Percentiles rank a stretch among this genome's conserved stretches.
phyloP scores from a whole-genome alignment of 1,140 invertebrate species.

The Drosophila jambulina region DNA sequence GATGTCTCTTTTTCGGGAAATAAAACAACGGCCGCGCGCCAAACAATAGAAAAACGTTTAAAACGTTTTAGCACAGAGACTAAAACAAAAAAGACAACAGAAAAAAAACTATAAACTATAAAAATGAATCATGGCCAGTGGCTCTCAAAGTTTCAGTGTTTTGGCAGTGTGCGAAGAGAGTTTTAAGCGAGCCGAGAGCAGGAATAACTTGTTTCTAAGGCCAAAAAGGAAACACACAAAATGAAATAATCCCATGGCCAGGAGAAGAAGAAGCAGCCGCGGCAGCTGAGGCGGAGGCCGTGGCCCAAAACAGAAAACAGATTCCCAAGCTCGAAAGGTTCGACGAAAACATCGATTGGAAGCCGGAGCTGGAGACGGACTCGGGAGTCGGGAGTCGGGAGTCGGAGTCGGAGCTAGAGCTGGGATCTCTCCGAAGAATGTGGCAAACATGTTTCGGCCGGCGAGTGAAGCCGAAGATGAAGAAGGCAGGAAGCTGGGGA shows the following conservation, averaged over 20 bases:
- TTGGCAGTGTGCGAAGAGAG: constrained; percentile 35
- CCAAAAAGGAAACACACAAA: constrained; percentile 84
- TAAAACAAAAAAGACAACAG: not conserved
- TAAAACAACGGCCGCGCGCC: constrained; percentile 58
- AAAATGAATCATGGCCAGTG: constrained; percentile 80
- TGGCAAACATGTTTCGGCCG: constrained; percentile 80
- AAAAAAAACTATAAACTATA: constrained; percentile 30
- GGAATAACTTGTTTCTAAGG: constrained; percentile 84
- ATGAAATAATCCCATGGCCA: constrained; percentile 85
- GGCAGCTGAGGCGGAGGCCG: constrained; percentile 49
- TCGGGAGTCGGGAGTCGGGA: constrained; percentile 18
- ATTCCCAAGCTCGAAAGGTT: constrained; percentile 83
- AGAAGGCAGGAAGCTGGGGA: constrained; percentile 76
- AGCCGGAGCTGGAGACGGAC: constrained; percentile 18
- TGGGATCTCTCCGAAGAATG: constrained; percentile 70
- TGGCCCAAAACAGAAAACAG: constrained; percentile 67
- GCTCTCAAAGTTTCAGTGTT: constrained; percentile 46
- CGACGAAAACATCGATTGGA: constrained; percentile 80
- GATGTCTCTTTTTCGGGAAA: constrained; percentile 46
- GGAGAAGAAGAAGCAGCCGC: constrained; percentile 37
- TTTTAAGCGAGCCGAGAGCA: constrained; percentile 57
- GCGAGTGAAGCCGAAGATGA: constrained; percentile 17
- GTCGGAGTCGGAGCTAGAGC: constrained; percentile 31
- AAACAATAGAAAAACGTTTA: constrained; percentile 63
- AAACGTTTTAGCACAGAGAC: constrained; percentile 51